Evolutionary conservation across 2,797 vertebrate species (phyloP), one percentile per base, ranked within the genome.

Genomic region (Austrolebias charrua): DNA sequence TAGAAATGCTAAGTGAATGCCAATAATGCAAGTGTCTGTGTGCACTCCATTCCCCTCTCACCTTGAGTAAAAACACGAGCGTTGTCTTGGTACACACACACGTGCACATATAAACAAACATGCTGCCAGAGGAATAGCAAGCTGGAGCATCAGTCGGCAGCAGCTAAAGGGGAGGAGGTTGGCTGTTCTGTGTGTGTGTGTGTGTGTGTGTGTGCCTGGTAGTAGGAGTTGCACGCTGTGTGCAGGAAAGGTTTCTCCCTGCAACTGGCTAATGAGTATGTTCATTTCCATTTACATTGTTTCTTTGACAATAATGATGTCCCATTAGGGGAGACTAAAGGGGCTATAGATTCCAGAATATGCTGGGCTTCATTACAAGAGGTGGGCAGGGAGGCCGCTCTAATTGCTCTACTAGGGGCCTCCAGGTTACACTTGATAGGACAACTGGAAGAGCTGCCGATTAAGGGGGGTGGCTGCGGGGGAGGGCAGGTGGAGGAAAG

Each of bases 251-350:
- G 95, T 95, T 95, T 96, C 86, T 97, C 94, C 93, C 94, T 94
- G 95, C 94, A 93, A 96, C 95, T 96, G 93, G 94, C 96, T 98
- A 98, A 98, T 98, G 97, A 98, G 97, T 96, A 95, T 97, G 96
- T 98, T 98, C 97, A 98, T 98, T 98, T 98, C 95, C 96, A 98
- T 98, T 97, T 98, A 97, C 96, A 98, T 97, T 98, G 96, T 98
- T 98, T 98, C 97, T 96, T 97, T 97, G 96, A 98, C 96, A 98
- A 98, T 98, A 98, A 98, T 98, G 97, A 98, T 96, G 96, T 98
- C 97, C 97, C 97, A 97, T 98, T 97, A 98, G 96, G 95, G 96
- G 95, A 97, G 95, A 96, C 95, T 97, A 97, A 97, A 97, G 96
- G 90, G 95, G 95, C 96, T 97, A 95, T 96, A 95, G 95, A 98